Base-by-base conservation (phyloP, 2,888 invertebrate species). In the Amphiduros pacificus region DNA sequence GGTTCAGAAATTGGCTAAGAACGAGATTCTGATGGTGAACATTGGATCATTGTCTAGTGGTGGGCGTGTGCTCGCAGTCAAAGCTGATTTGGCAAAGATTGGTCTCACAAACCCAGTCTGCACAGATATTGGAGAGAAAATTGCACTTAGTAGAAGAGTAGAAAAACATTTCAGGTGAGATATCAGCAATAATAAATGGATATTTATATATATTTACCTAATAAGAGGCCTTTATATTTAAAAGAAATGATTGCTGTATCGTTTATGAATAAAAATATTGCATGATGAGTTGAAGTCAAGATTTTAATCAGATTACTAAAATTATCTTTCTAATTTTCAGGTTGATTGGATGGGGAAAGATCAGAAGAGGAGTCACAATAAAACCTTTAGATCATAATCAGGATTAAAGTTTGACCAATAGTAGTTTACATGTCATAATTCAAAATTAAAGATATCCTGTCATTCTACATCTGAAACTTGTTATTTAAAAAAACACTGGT, bases 341-440 rank as follows among this genome's bases (percentile, higher is more conserved):
- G 84, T 89, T 99, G 81, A 99, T 99, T 82, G 99, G 99, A 73
- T 99, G 99, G 99, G 99, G 98, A 73, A 94, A 97, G 84, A 99
- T 99, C 84, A 90, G 94, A 84, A 92, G 95, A 81, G 99, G 99
- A 73, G 91, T 92, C 81, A 95, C 94, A 73, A 95, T 99, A 78
- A 91, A 92, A 77, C 96, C 97, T 9, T 56, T 55, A 22, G 36
- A n/a, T n/a, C n/a, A n/a, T 17, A 11, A 28, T 20, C 14, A 52
- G 27, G 28, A 52, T n/a, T 28, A 28, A 9, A 28, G n/a, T n/a
- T n/a, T n/a, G n/a, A n/a, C n/a, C n/a, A n/a, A n/a, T n/a, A n/a
- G n/a, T n/a, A n/a, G n/a, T n/a, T n/a, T n/a, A n/a, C n/a, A n/a
- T n/a, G n/a, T n/a, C n/a, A n/a, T n/a, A n/a, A n/a, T n/a, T n/a